Base-by-base conservation (phyloP, 1,140 invertebrate genomes). In the Adoxophyes honmai region DNA sequence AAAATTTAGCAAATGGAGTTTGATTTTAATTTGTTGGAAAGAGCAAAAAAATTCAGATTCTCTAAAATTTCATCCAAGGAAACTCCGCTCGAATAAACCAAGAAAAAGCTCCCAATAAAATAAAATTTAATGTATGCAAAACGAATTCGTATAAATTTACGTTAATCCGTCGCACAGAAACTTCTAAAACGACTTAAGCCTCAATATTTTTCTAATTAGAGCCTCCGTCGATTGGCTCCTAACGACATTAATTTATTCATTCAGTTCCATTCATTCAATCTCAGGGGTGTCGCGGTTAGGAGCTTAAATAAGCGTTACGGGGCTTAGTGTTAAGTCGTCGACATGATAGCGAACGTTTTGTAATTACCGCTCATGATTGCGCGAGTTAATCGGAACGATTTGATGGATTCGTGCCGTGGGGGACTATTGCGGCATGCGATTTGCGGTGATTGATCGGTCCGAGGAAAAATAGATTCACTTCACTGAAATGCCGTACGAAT, bases 201-300 rank as follows among this genome's bases (percentile, higher is more conserved):
- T 60, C 54, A 68, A 76, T 78, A 71, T 75, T 81, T 75, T 75
- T 70, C 66, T 75, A 81, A 81, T 84, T 77, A 84, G 62, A 51
- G 34, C 59, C 39, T 44, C 7, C 42, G 55, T 62, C 70, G 66
- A 73, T 73, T 71, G 75, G 37, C 44, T 56, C 59, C 57, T 75
- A 77, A 75, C 60, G 59, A 67, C 64, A 66, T 83, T 76, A 78
- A 81, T 75, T 81, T 72, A 80, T 55, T 39, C 52, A 21, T 77
- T 81, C 75, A 48, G 55, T 73, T 66, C 66, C 73, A 78, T 71
- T 79, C 73, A 70, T 56, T 68, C 66, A 68, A 65, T 60, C 67
- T 62, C 48, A 60, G 60, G 65, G 65, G 72, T 63, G 57, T 28
- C 56, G 55, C 54, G 57, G 69, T 60, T 60, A 59, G 64, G 68